phyloP scores from a whole-genome alignment of 2,797 vertebrate species.

The Rhinogobio ventralis region DNA sequence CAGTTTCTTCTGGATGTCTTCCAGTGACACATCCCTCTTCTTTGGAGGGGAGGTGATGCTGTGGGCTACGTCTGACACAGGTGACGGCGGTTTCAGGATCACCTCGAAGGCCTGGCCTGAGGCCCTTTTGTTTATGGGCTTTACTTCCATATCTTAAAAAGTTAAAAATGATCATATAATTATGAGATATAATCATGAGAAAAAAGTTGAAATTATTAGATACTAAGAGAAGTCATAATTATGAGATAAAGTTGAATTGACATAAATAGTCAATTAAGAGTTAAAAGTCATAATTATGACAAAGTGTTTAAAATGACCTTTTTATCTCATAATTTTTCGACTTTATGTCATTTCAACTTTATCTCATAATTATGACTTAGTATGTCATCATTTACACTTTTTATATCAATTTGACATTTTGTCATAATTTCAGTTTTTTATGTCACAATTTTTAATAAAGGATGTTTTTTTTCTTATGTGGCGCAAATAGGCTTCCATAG shows the following conservation, averaged over 20 bases:
- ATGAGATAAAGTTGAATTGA: background rate
- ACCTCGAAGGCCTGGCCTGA: conserved; percentile 98
- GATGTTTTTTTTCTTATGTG: background rate
- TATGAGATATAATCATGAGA: background rate
- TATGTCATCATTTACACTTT: background rate
- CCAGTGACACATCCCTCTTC: conserved; percentile 92
- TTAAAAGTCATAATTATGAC: background rate
- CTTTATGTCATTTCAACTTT: background rate
- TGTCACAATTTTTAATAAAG: background rate
- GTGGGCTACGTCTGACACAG: conserved; percentile 87
- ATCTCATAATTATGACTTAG: background rate
- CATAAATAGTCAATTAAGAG: background rate
- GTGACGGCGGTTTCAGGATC: conserved; percentile 93
- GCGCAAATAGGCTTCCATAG: background rate
- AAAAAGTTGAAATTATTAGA: too few species aligned
- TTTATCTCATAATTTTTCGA: background rate
- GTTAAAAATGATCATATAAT: background rate
- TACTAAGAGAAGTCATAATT: background rate
- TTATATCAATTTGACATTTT: background rate
- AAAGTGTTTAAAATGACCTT: background rate
- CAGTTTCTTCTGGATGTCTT: conserved; percentile 95
- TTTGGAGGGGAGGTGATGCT: conserved; percentile 86
- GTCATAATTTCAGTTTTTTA: background rate
- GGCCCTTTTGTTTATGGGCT: conserved; percentile 92
- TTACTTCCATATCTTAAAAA: conserved; percentile 92